A percentile compares a stretch with the other conserved stretches of the same genome.
These are phyloP conservation scores for Athene noctua DNA, from an alignment of 2,113 vertebrate genomes.

Conservation along the genomic window DNA sequence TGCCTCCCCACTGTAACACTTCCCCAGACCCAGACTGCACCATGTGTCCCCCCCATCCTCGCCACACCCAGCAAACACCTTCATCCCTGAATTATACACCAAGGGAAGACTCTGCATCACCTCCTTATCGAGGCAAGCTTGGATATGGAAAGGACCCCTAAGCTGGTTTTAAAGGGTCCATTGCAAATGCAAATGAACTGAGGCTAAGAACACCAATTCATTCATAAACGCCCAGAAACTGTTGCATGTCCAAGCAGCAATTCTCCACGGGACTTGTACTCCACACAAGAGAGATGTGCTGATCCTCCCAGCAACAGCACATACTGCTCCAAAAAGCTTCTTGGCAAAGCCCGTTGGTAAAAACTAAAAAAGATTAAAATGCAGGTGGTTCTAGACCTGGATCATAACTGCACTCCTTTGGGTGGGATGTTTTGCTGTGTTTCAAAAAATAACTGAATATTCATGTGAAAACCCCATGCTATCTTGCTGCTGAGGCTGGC, in stretches of 20 bases:
- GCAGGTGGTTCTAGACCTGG: neutral
- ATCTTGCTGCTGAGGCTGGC: neutral
- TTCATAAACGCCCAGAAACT: neutral
- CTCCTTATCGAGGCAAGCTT: neutral
- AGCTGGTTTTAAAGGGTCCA: neutral
- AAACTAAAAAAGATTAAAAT: neutral
- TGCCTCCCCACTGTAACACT: neutral
- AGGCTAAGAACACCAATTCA: neutral
- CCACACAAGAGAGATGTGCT: neutral
- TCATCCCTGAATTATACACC: neutral
- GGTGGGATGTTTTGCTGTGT: neutral
- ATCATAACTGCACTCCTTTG: neutral
- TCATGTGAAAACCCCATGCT: rapidly evolving
- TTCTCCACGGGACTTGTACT: rapidly evolving
- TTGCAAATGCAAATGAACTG: neutral
- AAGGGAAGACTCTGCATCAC: neutral
- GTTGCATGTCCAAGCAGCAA: rapidly evolving
- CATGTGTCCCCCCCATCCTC: neutral
- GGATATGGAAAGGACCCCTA: neutral
- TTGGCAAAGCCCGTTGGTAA: neutral
- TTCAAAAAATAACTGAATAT: neutral
- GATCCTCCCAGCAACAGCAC: neutral
- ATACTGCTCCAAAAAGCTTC: neutral
- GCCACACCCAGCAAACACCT: neutral
- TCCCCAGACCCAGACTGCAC: neutral